These are phyloP conservation scores for Anhinga anhinga DNA, from an alignment of 2,113 vertebrate genomes.

Conservation along the genomic window DNA sequence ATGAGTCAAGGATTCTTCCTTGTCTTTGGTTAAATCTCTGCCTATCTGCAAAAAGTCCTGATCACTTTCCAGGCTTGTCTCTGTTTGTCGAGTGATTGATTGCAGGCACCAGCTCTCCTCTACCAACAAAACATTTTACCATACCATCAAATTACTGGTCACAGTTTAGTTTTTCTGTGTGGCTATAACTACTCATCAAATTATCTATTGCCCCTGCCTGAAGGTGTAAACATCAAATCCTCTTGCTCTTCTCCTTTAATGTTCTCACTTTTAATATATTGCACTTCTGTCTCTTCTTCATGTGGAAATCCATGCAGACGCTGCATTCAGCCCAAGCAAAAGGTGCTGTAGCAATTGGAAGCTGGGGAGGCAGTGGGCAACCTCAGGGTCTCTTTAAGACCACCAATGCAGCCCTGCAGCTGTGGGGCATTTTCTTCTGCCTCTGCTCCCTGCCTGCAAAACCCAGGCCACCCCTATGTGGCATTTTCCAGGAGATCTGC, in stretches of 20 bases:
- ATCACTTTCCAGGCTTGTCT: neutral
- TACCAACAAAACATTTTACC: neutral
- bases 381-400: neutral
- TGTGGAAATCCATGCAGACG: neutral
- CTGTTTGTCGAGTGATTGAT: slow-evolving; percentile 25
- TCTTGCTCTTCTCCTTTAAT: neutral
- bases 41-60: neutral
- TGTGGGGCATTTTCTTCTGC: neutral
- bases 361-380: neutral
- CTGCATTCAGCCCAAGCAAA: neutral
- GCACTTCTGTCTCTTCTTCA: neutral
- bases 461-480: fast-evolving
- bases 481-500: neutral
- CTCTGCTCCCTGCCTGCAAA: neutral
- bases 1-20: slow-evolving; percentile 13
- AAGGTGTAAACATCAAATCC: neutral
- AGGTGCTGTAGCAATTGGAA: neutral
- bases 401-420: neutral
- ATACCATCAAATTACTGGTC: neutral
- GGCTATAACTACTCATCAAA: neutral
- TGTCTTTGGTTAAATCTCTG: slow-evolving; percentile 25
- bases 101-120: neutral
- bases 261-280: neutral
- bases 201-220: neutral
- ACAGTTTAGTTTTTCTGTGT: neutral